Evolutionary conservation across 1,140 invertebrate genomes (phyloP).

Genomic region (Bombus breviceps): DNA sequence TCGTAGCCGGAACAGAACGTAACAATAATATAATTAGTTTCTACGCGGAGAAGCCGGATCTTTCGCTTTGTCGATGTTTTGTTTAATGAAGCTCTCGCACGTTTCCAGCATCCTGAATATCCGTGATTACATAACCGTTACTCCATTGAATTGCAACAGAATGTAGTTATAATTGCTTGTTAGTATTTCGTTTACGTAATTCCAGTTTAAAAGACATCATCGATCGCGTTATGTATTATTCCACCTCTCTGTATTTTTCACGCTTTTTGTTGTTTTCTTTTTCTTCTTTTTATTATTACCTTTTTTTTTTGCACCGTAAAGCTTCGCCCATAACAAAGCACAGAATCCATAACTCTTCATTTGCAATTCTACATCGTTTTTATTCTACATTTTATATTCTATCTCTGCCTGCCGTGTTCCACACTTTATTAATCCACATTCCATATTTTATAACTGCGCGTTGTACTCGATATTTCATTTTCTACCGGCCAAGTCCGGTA

Average conservation of each 20-base stretch:
- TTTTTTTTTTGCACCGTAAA: neutral
- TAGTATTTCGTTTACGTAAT: constrained; percentile 1
- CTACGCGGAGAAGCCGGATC: too few relatives aligned
- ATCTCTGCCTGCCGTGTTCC: neutral
- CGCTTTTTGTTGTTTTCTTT: neutral
- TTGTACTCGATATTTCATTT: neutral
- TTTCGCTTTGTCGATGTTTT: neutral
- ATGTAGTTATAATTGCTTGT: neutral
- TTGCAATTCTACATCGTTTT: neutral
- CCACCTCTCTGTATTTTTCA: too few relatives aligned
- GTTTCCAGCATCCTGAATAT: neutral
- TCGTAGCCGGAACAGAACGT: neutral
- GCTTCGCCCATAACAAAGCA: neutral
- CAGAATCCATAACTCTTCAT: too few relatives aligned
- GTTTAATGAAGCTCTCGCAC: neutral
- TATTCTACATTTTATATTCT: neutral
- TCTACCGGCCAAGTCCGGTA: neutral
- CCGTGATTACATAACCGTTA: neutral
- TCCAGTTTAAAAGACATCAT: neutral
- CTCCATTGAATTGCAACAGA: neutral
- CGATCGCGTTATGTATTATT: neutral
- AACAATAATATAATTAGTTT: constrained; percentile 11
- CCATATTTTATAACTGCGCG: neutral
- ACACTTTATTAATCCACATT: neutral
- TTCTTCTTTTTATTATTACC: too few relatives aligned